Conservation (phyloP, 1,140 invertebrate species). For the Apis dorsata region DNA sequence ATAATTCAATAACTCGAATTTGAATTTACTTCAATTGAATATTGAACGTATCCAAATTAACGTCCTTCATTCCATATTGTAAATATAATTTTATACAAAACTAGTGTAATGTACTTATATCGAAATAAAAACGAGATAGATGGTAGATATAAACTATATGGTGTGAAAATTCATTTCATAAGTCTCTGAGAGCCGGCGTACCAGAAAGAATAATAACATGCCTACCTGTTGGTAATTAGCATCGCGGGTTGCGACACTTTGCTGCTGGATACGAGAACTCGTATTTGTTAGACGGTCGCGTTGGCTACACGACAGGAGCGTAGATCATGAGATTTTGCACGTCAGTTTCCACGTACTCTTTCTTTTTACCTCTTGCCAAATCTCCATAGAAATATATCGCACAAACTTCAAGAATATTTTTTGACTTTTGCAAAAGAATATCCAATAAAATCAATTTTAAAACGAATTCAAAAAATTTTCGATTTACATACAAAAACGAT, state of each 20-base stretch:
- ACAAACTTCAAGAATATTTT: not conserved
- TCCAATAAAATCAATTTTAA: too few species aligned
- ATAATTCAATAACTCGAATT: not conserved
- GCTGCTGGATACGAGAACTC: conserved; percentile 52
- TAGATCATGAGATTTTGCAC: conserved; percentile 72
- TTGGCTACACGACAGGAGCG: conserved; percentile 52
- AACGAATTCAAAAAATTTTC: not conserved
- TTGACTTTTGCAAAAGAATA: too few species aligned
- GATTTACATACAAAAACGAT: too few species aligned
- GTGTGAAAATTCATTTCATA: conserved; percentile 79
- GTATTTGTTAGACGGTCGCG: conserved; percentile 44
- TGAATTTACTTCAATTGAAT: not conserved
- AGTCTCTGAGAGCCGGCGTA: conserved; percentile 66
- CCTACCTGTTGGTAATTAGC: conserved; percentile 73
- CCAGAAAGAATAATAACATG: conserved; percentile 73
- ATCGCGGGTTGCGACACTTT: conserved; percentile 70
- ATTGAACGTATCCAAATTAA: not conserved
- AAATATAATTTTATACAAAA: conserved; percentile 73
- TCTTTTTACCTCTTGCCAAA: conserved; percentile 45
- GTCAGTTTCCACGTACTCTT: conserved; percentile 70
- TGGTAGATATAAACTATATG: conserved; percentile 63
- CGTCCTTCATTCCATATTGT: conserved; percentile 56
- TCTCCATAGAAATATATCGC: conserved; percentile 12
- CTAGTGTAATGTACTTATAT: conserved; percentile 71
- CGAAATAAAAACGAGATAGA: conserved; percentile 71